A percentile compares a stretch with the other conserved stretches of the same genome.
These are phyloP conservation scores for Oreocharis arfaki DNA, from an alignment of 2,113 vertebrate genomes.

Conservation along the genomic window DNA sequence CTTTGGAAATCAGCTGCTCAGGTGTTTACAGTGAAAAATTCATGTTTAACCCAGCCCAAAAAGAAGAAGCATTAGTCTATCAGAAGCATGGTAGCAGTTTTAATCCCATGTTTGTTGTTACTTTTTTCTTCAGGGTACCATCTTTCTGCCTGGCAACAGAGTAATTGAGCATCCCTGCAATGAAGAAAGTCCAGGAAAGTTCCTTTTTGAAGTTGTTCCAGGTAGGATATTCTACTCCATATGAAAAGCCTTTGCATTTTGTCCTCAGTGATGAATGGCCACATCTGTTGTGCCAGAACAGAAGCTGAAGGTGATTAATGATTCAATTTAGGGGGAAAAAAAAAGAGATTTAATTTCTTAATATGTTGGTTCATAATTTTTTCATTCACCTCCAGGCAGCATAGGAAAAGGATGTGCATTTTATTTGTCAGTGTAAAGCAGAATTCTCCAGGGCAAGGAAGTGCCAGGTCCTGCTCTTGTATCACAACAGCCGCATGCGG, in stretches of 20 bases:
- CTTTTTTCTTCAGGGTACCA: slow-evolving; percentile 80
- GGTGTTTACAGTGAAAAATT: background rate
- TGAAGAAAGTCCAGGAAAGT: slow-evolving; percentile 91
- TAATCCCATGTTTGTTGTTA: background rate
- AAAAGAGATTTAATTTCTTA: background rate
- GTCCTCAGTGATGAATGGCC: background rate
- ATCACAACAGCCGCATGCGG: fast-evolving
- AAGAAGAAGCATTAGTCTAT: background rate
- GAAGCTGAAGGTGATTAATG: slow-evolving; percentile 28
- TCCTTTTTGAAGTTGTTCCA: slow-evolving; percentile 95
- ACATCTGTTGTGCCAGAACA: background rate
- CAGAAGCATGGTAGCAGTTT: background rate
- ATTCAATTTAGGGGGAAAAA: background rate
- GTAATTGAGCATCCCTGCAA: slow-evolving; percentile 90
- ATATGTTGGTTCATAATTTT: background rate
- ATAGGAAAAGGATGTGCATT: background rate
- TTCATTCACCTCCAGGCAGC: background rate
- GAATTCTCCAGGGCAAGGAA: background rate
- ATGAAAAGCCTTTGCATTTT: background rate
- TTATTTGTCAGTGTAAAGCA: background rate
- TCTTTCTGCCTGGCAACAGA: slow-evolving; percentile 93
- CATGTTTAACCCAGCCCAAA: background rate
- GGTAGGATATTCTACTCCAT: slow-evolving; percentile 74
- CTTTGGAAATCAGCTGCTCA: background rate
- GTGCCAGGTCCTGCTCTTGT: background rate